phyloP scores from a whole-genome alignment of 1,140 invertebrate species.

The Atta cephalotes region DNA sequence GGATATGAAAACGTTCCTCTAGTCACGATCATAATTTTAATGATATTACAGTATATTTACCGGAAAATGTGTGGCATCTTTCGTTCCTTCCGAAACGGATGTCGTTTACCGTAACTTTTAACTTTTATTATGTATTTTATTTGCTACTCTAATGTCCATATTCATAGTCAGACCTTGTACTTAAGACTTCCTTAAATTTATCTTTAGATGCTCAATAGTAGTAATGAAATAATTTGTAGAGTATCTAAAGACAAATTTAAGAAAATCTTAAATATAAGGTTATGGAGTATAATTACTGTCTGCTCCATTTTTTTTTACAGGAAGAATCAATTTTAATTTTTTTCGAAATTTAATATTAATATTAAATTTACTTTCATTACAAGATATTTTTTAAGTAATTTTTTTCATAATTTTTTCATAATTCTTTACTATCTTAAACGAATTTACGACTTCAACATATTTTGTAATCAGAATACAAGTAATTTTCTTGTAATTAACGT shows the following conservation, averaged over 20 bases:
- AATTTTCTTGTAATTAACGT: not conserved
- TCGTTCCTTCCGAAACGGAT: not conserved
- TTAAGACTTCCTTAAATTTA: too few species aligned
- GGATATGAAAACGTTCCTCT: not conserved
- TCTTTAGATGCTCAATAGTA: too few species aligned
- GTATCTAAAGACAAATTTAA: too few species aligned
- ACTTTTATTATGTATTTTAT: not conserved
- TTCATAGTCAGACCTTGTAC: too few species aligned
- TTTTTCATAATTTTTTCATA: not conserved
- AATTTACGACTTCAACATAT: not conserved
- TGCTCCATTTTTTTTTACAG: not conserved
- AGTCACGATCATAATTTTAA: constrained; percentile 5
- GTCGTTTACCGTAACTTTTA: not conserved
- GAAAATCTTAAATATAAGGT: too few species aligned
- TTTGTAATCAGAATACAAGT: not conserved
- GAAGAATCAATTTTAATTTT: not conserved
- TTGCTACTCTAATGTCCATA: not conserved
- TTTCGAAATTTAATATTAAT: not conserved
- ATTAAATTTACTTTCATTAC: not conserved
- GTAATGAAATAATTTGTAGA: too few species aligned
- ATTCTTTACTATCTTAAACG: not conserved
- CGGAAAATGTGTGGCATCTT: not conserved
- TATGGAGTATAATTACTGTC: not conserved
- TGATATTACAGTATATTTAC: not conserved
- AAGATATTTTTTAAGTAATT: not conserved